Percentiles rank a stretch among this genome's conserved stretches.
These are phyloP conservation scores for Polyergus mexicanus DNA, from an alignment of 1,140 invertebrate genomes.

Conservation along the genomic window DNA sequence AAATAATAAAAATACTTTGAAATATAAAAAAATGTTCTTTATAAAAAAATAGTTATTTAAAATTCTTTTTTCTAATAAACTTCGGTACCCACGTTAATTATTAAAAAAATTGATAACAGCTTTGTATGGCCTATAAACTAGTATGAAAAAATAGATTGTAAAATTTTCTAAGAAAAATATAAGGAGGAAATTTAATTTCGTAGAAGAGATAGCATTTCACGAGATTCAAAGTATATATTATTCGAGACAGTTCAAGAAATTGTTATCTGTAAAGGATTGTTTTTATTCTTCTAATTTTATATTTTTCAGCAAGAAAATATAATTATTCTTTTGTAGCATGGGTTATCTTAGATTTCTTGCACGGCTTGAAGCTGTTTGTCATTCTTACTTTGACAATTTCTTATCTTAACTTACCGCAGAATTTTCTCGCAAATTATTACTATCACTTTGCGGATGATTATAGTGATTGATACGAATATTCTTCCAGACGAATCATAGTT, in stretches of 20 bases:
- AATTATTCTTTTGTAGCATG: not conserved
- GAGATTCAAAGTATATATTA: not conserved
- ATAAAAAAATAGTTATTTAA: not conserved
- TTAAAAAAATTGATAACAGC: not conserved
- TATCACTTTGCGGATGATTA: not conserved
- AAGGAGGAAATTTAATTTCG: not conserved
- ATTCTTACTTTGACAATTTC: not conserved
- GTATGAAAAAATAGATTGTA: not conserved
- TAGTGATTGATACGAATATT: too few species aligned
- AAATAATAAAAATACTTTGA: too few species aligned
- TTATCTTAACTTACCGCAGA: not conserved
- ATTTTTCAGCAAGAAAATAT: not conserved
- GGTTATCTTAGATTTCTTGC: constrained; percentile 1
- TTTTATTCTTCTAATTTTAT: not conserved
- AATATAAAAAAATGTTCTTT: not conserved
- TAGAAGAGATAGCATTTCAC: not conserved
- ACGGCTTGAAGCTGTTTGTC: not conserved
- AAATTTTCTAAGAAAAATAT: not conserved
- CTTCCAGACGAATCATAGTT: too few species aligned
- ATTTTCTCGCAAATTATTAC: not conserved
- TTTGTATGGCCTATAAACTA: too few species aligned
- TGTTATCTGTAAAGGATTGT: not conserved
- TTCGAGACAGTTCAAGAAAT: constrained; percentile 6
- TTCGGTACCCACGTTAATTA: not conserved
- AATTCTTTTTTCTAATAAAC: not conserved